Conservation (phyloP, 2,113 vertebrate species). For the Dicerorhinus sumatrensis region DNA sequence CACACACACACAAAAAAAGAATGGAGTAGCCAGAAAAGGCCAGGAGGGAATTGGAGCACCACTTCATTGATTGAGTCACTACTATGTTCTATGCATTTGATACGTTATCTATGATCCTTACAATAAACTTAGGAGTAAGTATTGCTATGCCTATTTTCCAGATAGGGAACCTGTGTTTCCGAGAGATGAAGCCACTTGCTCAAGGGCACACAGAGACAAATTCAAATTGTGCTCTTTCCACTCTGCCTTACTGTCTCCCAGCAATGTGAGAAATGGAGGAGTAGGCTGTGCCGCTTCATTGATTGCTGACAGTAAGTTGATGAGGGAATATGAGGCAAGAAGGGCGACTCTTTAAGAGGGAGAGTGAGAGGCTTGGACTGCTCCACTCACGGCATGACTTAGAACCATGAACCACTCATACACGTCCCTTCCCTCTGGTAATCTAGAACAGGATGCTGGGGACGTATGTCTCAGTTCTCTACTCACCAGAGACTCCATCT, state of each 20-base stretch:
- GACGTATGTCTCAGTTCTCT: not conserved
- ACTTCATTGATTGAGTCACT: not conserved
- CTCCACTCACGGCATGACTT: not conserved
- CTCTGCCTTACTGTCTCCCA: not conserved
- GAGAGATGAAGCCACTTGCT: slow-evolving; percentile 30
- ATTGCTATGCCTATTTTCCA: not conserved
- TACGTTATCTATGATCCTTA: not conserved
- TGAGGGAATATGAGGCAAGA: not conserved
- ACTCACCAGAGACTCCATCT: not conserved
- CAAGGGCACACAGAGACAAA: slow-evolving; percentile 1
- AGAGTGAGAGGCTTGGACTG: not conserved
- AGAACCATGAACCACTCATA: not conserved
- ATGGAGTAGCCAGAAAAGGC: not conserved
- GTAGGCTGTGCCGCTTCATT: not conserved
- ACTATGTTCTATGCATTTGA: not conserved
- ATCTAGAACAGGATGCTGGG: not conserved
- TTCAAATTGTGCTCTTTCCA: not conserved
- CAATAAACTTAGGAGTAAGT: not conserved
- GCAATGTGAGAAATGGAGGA: not conserved
- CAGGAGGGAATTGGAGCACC: not conserved
- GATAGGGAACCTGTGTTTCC: not conserved
- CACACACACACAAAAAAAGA: too few relatives aligned
- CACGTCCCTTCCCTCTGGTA: not conserved
- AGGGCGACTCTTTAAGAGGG: slow-evolving; percentile 1
- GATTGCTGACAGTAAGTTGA: not conserved